Percentiles rank a stretch among this genome's conserved stretches.
phyloP scores from a whole-genome alignment of 1,140 invertebrate species.

The Meloidogyne floridensis region DNA sequence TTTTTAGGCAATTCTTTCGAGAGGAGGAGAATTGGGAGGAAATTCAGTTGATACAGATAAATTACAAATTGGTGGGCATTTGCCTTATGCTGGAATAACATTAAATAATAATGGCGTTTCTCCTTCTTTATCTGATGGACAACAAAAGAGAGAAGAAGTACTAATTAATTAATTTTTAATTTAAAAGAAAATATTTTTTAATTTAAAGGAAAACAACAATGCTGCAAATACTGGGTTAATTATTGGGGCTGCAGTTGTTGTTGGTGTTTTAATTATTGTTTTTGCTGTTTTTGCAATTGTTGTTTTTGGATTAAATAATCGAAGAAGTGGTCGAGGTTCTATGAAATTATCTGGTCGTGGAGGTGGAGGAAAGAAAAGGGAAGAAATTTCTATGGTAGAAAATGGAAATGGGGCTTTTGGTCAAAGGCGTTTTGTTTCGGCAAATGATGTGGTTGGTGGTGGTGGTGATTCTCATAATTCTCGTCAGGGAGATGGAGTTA shows the following conservation, averaged over 20 bases:
- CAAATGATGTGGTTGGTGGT: not conserved
- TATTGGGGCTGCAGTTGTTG: conserved; percentile 25
- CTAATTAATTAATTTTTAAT: not conserved
- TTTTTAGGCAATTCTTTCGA: conserved; percentile 19
- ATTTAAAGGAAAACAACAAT: conserved; percentile 4
- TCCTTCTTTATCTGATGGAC: not conserved
- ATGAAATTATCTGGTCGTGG: not conserved
- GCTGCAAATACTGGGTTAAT: conserved; percentile 21
- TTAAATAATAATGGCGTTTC: conserved; percentile 5
- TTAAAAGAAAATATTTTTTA: not conserved
- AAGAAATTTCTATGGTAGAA: conserved; percentile 1
- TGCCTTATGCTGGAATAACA: not conserved
- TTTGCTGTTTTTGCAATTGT: conserved; percentile 33
- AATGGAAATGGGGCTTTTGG: not conserved
- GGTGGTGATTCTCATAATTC: not conserved
- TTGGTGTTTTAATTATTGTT: conserved; percentile 23
- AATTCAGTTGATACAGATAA: conserved; percentile 24
- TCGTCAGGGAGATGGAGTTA: not conserved
- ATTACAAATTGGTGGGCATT: conserved; percentile 13
- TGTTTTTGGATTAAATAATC: conserved; percentile 25
- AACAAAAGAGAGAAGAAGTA: not conserved
- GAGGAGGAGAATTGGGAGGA: conserved; percentile 17
- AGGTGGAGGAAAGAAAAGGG: not conserved
- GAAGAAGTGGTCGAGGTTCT: not conserved
- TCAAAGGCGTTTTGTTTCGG: conserved; percentile 4